Evolutionary conservation across 2,113 vertebrate genomes (phyloP).

Genomic region (Erythrocebus patas): DNA sequence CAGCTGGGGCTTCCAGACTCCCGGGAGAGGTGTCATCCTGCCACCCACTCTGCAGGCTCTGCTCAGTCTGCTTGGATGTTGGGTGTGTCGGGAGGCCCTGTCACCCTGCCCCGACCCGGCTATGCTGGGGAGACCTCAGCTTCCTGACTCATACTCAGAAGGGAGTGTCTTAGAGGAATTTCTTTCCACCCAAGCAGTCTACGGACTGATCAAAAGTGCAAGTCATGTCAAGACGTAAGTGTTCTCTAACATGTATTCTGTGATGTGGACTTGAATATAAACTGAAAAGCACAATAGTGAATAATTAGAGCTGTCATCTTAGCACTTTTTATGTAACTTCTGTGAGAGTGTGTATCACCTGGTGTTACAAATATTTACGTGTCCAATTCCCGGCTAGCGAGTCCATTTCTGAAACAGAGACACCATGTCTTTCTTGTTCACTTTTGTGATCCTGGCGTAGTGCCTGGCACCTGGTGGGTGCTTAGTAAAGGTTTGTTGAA

Average conservation of each 20-base stretch:
- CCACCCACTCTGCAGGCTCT: fast-evolving
- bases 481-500: neutral
- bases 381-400: neutral
- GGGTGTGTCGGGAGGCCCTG: neutral
- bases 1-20: no score
- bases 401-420: neutral
- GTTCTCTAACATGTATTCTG: neutral
- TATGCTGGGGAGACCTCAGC: neutral
- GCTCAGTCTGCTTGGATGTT: neutral
- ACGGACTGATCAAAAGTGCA: neutral
- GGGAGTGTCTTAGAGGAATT: neutral
- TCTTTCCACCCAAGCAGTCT: neutral
- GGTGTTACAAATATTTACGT: neutral
- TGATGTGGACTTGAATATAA: neutral
- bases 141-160: neutral
- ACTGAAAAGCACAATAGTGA: neutral
- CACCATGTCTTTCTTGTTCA: neutral
- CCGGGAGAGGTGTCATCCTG: neutral
- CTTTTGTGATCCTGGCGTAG: neutral
- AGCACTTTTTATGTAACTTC: fast-evolving
- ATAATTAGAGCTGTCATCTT: neutral
- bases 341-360: neutral
- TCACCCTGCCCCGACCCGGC: neutral
- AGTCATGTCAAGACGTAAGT: neutral
- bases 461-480: neutral